Conservation (phyloP, 2,797 vertebrate genomes). For the Gephyroberyx darwinii region DNA sequence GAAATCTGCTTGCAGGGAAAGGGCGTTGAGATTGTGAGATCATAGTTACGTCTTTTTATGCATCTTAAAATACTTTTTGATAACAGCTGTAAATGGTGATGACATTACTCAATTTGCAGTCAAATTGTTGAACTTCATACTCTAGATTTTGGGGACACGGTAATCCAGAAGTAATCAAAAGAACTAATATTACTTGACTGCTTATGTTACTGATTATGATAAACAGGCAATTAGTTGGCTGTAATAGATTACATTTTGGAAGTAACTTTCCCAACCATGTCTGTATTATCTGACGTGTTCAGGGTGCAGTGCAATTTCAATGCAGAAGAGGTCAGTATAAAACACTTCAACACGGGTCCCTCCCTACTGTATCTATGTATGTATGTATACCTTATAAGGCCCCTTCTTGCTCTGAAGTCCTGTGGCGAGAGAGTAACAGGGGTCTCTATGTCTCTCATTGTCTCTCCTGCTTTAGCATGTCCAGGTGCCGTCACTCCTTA, state of each 20-base stretch:
- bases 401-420: neutral
- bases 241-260: neutral
- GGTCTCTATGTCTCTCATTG: too few relatives aligned
- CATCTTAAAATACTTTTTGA: neutral
- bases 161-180: neutral
- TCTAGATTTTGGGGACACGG: neutral
- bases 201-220: neutral
- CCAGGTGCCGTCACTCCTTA: too few relatives aligned
- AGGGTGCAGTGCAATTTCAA: slow-evolving; percentile 36
- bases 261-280: neutral
- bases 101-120: neutral
- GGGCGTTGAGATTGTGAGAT: neutral
- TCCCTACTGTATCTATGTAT: neutral
- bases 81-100: neutral
- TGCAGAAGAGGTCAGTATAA: slow-evolving; percentile 68
- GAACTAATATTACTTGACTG: neutral
- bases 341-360: slow-evolving; percentile 11
- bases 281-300: neutral
- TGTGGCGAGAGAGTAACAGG: neutral
- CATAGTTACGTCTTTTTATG: neutral
- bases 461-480: too few relatives aligned
- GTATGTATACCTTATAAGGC: slow-evolving; percentile 2
- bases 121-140: too few relatives aligned
- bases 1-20: neutral
- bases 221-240: too few relatives aligned